Conservation (phyloP, 2,797 vertebrate genomes). For the Darevskia nairensis region DNA sequence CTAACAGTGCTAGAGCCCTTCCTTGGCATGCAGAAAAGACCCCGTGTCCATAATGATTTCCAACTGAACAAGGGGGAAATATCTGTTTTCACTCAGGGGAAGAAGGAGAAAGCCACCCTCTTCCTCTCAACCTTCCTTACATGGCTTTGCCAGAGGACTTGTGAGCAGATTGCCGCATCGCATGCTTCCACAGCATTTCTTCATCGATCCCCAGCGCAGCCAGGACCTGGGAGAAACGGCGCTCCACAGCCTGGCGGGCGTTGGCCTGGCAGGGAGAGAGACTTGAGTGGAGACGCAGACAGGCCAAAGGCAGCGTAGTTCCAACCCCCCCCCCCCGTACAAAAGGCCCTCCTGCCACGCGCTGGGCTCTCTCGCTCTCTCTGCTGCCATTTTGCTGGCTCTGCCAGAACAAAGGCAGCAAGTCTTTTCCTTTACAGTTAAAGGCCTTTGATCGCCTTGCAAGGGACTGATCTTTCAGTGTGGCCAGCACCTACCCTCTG, state of each 20-base stretch:
- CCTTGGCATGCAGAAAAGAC: not conserved
- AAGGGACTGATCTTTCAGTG: no score
- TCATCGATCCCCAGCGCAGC: constrained; percentile 59
- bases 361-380: no score
- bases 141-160: constrained; percentile 57
- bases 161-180: not conserved
- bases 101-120: not conserved
- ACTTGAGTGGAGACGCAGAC: not conserved
- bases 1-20: no score
- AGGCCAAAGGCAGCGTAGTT: not conserved
- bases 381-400: not conserved
- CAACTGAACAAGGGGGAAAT: not conserved
- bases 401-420: not conserved
- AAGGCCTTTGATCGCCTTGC: not conserved
- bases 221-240: constrained; percentile 70
- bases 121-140: constrained; percentile 51
- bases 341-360: no score
- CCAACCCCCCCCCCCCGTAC: no score
- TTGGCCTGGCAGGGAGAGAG: constrained; percentile 48
- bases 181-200: constrained; percentile 75
- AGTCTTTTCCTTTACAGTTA: not conserved
- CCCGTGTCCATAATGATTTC: no score
- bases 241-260: constrained; percentile 51
- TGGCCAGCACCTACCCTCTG: no score
- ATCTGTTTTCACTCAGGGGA: not conserved